Evolutionary conservation across 2,113 vertebrate genomes (phyloP).

Genomic region (Typhlomys cinereus): DNA sequence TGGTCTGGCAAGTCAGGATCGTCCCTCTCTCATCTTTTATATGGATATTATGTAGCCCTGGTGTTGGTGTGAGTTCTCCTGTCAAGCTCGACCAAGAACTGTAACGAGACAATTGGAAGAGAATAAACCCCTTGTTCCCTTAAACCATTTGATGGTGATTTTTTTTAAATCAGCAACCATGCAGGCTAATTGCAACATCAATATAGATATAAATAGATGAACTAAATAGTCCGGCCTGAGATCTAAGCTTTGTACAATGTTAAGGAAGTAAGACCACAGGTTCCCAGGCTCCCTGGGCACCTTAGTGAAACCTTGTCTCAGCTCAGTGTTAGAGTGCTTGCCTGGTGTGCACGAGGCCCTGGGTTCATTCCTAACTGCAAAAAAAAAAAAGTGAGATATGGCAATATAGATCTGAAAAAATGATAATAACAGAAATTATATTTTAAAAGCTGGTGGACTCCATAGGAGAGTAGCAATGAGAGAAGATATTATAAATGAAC

Average conservation of each 20-base stretch:
- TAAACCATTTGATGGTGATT: no score
- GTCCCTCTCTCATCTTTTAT: no score
- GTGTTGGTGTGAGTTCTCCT: no score
- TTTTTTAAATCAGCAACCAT: no score
- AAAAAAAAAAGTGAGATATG: neutral
- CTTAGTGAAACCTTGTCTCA: neutral
- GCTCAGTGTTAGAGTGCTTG: neutral
- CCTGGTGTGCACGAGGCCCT: neutral
- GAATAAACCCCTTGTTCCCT: no score
- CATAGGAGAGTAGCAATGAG: neutral
- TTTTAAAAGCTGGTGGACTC: no score
- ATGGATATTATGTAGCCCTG: no score
- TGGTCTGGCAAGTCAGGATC: no score
- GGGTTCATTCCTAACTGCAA: neutral
- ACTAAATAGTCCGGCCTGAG: neutral
- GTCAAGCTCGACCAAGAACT: no score
- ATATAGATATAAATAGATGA: neutral
- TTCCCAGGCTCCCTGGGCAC: neutral
- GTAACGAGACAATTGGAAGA: no score
- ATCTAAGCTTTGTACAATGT: neutral
- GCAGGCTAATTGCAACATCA: no score
- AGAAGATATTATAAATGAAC: neutral
- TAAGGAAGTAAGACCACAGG: neutral
- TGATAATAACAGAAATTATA: neutral
- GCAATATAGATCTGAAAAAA: neutral